Base-by-base conservation (phyloP, 2,888 invertebrate species). In the Oscheius sp. region DNA sequence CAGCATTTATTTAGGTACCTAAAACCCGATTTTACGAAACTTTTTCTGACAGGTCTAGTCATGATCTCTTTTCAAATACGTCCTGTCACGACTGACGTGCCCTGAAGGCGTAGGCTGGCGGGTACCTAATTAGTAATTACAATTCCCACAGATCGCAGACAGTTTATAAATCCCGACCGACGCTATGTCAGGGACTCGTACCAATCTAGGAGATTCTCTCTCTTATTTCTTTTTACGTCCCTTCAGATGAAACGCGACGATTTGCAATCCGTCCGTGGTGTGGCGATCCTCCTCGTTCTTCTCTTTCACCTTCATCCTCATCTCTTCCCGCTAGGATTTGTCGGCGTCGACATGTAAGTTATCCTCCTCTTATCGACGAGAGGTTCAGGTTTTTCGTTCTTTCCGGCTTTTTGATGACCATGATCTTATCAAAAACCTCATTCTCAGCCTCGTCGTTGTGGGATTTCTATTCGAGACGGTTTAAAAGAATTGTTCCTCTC, bases 251-350 rank as follows among this genome's bases (percentile, higher is more conserved):
- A 69, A 55, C 27, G 69, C 6, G 13, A 55, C 16, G 69, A 69
- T 55, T 45, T 69, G 13, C 69, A 69, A 25, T 53, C 45, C 2
- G 55, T 69, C 18, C 69, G 69, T 23, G 69, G 69, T 13, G 21
- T 69, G 13, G 69, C 69, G 16, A 56, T 69, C n/a, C 58, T 69
- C 16, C 69, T 69, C 25, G 69, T 69, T 21, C 55, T 69, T 7
- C 18, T 29, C 9, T 69, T 69, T 43, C 69, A 69, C 23, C 45
- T 69, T 5, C 43, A 69, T n/a, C 69, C 69, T 12, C 25, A 12
- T 7, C 21, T 41, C 13, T 69, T 69, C 35, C 41, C 43, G 12
- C 58, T 58, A 6, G 69, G 69, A 13, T 69, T 69, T 21, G 49
- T 69, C 18, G 69, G 69, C 29, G 69, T 69, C 1, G 69, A 69